Conservation (phyloP, 2,888 invertebrate species). For the Ornithoptera alexandrae region DNA sequence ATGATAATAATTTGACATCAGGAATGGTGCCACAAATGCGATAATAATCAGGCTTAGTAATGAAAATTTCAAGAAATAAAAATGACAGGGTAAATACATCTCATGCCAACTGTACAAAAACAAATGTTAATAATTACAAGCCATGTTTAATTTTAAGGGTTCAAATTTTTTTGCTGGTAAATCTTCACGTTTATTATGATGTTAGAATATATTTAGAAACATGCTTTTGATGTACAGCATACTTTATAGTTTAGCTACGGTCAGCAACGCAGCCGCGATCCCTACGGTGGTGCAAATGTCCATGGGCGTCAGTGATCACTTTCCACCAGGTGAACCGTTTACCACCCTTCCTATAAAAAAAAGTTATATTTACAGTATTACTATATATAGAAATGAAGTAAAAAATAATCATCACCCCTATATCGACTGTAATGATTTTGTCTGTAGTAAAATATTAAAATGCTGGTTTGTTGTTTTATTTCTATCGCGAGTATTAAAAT, state of each 20-base stretch:
- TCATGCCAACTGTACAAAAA: background rate
- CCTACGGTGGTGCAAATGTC: too few species aligned
- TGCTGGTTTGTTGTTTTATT: background rate
- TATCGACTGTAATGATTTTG: constrained; percentile 8
- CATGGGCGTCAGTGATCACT: too few species aligned
- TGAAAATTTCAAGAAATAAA: background rate
- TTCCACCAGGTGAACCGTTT: too few species aligned
- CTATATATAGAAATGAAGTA: constrained; percentile 12
- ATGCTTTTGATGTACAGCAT: constrained; percentile 13
- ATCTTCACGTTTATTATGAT: background rate
- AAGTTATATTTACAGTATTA: constrained; percentile 22
- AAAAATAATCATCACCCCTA: constrained; percentile 5
- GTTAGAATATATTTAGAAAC: background rate
- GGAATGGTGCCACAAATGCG: background rate
- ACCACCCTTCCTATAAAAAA: too few species aligned
- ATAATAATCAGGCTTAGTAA: background rate
- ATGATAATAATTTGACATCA: background rate
- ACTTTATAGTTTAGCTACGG: background rate
- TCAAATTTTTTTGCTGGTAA: background rate
- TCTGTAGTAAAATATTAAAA: constrained; percentile 21
- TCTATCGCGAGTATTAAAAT: background rate
- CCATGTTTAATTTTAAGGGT: background rate
- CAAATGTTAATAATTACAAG: background rate
- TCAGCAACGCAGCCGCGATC: too few species aligned
- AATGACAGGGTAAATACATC: background rate